phyloP scores from a whole-genome alignment of 2,888 invertebrate genomes.

The Barypeithes pellucidus region DNA sequence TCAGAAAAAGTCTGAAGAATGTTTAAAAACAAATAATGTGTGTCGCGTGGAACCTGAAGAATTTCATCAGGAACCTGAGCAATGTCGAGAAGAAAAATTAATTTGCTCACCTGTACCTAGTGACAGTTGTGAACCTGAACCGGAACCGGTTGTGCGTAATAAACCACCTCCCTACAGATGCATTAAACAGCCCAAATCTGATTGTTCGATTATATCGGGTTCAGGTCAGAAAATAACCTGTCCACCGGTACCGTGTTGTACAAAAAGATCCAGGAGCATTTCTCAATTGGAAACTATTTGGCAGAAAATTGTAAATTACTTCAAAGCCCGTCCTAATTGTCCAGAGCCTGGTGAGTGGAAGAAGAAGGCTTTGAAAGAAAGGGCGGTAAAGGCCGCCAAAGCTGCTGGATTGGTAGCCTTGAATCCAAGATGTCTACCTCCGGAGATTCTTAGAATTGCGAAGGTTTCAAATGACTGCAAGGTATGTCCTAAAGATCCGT shows the following conservation, averaged over 20 bases:
- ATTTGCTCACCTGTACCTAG: not conserved
- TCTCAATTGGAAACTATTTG: constrained; percentile 36
- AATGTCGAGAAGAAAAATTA: too few relatives aligned
- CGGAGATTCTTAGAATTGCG: constrained; percentile 17
- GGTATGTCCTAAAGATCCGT: constrained; percentile 31
- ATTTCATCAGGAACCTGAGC: not conserved
- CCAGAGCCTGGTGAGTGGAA: constrained; percentile 65
- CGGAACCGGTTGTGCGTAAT: too few relatives aligned
- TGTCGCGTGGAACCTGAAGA: not conserved
- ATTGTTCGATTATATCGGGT: too few relatives aligned
- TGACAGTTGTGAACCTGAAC: not conserved
- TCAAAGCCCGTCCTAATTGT: constrained; percentile 65
- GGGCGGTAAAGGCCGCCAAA: constrained; percentile 64
- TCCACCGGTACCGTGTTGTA: not conserved
- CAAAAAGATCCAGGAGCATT: constrained; percentile 22
- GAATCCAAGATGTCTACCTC: constrained; percentile 59
- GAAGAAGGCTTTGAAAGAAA: constrained; percentile 59
- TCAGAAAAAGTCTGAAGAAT: not conserved
- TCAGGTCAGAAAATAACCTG: not conserved
- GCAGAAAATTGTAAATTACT: constrained; percentile 62
- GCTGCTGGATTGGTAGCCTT: constrained; percentile 63
- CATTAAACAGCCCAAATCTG: too few relatives aligned
- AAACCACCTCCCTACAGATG: too few relatives aligned
- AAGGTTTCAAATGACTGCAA: constrained; percentile 44
- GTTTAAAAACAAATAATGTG: not conserved